Evolutionary conservation across 2,888 invertebrate species (phyloP), one percentile per base, ranked within the genome.

Genomic region (Vandiemenella viatica): DNA sequence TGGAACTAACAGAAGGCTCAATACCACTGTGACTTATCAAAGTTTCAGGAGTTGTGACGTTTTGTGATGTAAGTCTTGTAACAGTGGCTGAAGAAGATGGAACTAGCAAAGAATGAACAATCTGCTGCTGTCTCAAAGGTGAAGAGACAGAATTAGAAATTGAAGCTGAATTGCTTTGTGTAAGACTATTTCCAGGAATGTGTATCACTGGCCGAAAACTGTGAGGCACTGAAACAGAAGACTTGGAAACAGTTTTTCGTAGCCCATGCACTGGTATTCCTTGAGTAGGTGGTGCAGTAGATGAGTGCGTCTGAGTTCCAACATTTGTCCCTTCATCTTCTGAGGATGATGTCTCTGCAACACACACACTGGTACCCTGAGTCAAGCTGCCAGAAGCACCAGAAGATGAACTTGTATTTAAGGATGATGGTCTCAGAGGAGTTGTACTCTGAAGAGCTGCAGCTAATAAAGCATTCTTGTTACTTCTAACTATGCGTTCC

Each of bases 1-100:
- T 82, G 0, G 83, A 79, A 15, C 83, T 83, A 59, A 83, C 75
- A 59, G 76, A 73, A n/a, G 76, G 70, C 59, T 77, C 76, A 0
- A 69, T 61, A 46, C 57, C 47, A 48, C 49, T 55, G 51, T 55
- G 67, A 50, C 58, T 22, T 16, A 61, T 49, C 40, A 56, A 50
- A 49, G 52, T 51, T 46, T 58, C 65, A 59, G 62, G 59, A 20
- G 55, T 48, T 17, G 52, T 53, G 8, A 56, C 50, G 19, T 54
- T 52, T 18, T 53, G 56, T 23, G 50, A 37, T 5, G 56, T 53
- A 50, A 67, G 66, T 0, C 71, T 70, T 52, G 69, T 23, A 3
- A 26, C 41, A n/a, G 41, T n/a, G n/a, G 21, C 37, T 20, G 47
- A 45, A 18, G 48, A n/a, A 6, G 48, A 26, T 19, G 48, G 17